Base-by-base conservation (phyloP, 2,113 vertebrate genomes). In the Anoura caudifer region DNA sequence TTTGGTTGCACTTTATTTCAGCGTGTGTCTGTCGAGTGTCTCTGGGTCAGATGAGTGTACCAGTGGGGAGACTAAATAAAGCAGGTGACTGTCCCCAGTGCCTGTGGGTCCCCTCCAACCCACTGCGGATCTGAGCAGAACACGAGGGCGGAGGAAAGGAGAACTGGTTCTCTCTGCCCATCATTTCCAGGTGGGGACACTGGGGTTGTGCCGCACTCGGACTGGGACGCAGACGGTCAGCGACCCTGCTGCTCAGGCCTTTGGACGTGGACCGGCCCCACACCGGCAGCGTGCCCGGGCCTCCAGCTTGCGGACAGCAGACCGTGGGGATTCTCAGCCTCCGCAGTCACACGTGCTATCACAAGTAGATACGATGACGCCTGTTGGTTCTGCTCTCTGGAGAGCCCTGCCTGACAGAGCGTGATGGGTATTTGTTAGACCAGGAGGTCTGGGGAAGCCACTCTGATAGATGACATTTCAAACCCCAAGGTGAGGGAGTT, bases 191-290 rank as follows among this genome's bases (percentile, higher is more conserved):
- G 45, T 67, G n/a, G 43, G 9, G 43, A 20, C 45, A 4, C 2
- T 15, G 47, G 36, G 36, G 20, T 84, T 61, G 50, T 41, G 13
- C 47, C 41, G 47, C 14, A 1, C 36, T 17, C 15, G 0, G 16
- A n/a, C 24, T 6, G 38, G 6, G n/a, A 12, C 24, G 45, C 2
- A 38, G 1, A 7, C 13, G 3, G 8, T 2, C 20, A 6, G 16
- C 4, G 15, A 22, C 14, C 36, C 73, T 43, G 36, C 8, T 4
- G 7, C 26, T 31, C 6, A 0, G 47, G 75, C 6, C 14, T 15
- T 47, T n/a, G 43, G 52, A 26, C 15, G 26, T 1, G 1, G 31
- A 31, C 38, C 31, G 15, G 15, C 22, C 20, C n/a, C 9, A 0
- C 0, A 33, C 16, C 26, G 2, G 11, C 20, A 5, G 41, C 17